Conservation (phyloP, 1,140 invertebrate species). For the Vanessa atalanta region DNA sequence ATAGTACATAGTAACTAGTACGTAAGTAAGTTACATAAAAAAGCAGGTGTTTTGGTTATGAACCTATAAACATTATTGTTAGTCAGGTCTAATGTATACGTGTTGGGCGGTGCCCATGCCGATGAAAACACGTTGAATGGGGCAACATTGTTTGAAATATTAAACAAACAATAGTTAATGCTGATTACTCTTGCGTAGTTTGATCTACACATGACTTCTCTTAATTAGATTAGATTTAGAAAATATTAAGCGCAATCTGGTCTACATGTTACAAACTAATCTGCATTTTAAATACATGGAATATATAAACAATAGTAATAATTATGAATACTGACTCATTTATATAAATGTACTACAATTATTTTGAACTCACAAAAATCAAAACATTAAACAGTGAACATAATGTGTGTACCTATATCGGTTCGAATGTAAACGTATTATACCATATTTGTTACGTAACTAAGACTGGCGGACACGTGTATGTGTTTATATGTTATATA, state of each 20-base stretch:
- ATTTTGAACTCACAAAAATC: not conserved
- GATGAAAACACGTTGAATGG: constrained; percentile 6
- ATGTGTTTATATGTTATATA: constrained; percentile 32
- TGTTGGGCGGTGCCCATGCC: not conserved
- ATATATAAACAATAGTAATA: too few species aligned
- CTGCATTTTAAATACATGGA: too few species aligned
- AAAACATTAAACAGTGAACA: constrained; percentile 2
- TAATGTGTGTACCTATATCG: not conserved
- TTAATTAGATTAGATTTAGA: not conserved
- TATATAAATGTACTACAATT: not conserved
- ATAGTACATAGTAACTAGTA: too few species aligned
- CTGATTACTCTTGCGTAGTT: not conserved
- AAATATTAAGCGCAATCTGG: too few species aligned
- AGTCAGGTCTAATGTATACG: constrained; percentile 8
- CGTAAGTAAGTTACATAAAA: not conserved
- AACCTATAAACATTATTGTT: constrained; percentile 9
- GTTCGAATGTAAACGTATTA: not conserved
- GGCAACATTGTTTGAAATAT: constrained; percentile 18
- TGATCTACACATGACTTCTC: not conserved
- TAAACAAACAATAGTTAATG: constrained; percentile 7
- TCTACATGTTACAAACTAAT: too few species aligned
- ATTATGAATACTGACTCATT: too few species aligned
- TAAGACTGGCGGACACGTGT: constrained; percentile 21
- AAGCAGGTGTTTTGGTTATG: not conserved
- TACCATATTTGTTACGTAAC: constrained; percentile 12